Evolutionary conservation across 2,888 invertebrate species (phyloP), one percentile per base, ranked within the genome.

Genomic region (Xanthorhoe spadicearia): DNA sequence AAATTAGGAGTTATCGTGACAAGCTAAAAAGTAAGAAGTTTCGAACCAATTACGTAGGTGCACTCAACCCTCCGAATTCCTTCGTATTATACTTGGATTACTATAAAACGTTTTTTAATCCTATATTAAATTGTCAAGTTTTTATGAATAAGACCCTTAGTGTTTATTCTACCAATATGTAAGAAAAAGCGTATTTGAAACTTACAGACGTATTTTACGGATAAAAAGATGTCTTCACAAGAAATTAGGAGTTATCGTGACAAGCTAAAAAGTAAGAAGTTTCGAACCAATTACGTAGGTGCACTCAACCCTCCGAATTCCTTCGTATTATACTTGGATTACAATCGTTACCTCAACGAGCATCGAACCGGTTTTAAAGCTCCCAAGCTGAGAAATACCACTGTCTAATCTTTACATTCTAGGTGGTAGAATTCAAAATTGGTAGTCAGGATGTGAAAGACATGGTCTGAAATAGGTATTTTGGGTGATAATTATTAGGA

Each of bases 321-420:
- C 79, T 76, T 76, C 80, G 83, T 77, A 74, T 83, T 80, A 79
- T 78, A 78, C 77, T 76, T 79, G 69, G 70, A 74, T 83, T 85
- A 86, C 87, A 87, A 89, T 88, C 85, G 83, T 83, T 84, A 85
- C 78, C 83, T 77, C 86, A 88, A 89, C 88, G 74, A 87, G 86
- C 84, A 85, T 75, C 70, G 1, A 83, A 89, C 89, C 87, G 85
- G 88, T 88, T 86, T 58, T 61, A 67, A 68, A 73, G 72, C 68
- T 72, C 68, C 66, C 70, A 73, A 71, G 68, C 71, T 69, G 71
- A 69, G 73, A 70, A 71, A 66, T 64, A 64, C 28, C 69, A 71
- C 60, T 66, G 55, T 50, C 61, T 68, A 59, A 71, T 73, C 74
- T 69, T 72, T 81, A 32, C 55, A 0, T 15, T 18, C 15, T 55